phyloP scores from a whole-genome alignment of 2,888 invertebrate species.

The Himalopsyche tibetana region DNA sequence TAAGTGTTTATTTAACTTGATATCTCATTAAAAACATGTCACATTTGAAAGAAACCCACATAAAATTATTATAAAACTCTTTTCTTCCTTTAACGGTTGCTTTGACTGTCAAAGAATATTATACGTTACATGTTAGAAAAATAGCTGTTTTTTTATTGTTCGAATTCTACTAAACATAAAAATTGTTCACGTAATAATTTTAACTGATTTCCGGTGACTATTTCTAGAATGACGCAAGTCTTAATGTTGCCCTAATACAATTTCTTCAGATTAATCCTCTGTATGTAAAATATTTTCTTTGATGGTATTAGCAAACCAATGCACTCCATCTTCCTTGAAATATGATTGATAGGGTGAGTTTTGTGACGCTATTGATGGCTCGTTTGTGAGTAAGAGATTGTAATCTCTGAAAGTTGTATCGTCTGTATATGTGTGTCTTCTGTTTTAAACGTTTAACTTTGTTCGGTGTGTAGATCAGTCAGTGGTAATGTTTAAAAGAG shows the following conservation, averaged over 20 bases:
- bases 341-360: not conserved
- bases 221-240: no score
- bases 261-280: no score
- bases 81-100: constrained; percentile 12
- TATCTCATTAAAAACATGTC: constrained; percentile 19
- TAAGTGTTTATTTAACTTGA: constrained; percentile 51
- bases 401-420: not conserved
- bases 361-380: constrained; percentile 13
- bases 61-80: not conserved
- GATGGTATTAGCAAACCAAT: not conserved
- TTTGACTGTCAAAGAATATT: constrained; percentile 7
- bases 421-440: constrained; percentile 44
- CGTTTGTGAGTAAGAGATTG: constrained; percentile 36
- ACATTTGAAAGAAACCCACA: not conserved
- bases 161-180: no score
- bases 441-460: constrained; percentile 39
- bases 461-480: constrained; percentile 54
- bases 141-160: no score
- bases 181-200: no score
- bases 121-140: not conserved
- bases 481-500: constrained; percentile 53
- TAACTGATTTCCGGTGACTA: no score
- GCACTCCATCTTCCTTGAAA: not conserved
- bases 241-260: no score
- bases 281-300: not conserved